Evolutionary conservation across 2,113 vertebrate species (phyloP).

Genomic region (Nettapus auritus): DNA sequence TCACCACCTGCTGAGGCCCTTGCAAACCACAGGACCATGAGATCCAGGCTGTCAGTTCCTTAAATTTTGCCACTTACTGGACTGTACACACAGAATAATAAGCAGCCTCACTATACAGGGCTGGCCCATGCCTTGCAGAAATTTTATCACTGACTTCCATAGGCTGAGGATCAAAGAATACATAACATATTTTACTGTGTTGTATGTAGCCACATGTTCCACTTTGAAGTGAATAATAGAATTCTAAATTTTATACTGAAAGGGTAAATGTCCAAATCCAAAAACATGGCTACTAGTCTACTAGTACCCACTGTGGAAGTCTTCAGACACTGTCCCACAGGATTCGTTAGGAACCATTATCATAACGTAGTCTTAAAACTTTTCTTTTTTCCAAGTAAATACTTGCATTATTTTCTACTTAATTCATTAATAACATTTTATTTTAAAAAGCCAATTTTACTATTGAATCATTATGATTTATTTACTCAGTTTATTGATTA

Average conservation of each 20-base stretch:
- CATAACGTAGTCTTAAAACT: neutral
- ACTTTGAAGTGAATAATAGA: neutral
- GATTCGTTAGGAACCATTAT: neutral
- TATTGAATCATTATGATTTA: slow-evolving; percentile 17
- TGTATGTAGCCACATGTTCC: neutral
- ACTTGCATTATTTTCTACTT: slow-evolving; percentile 27
- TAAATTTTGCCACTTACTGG: neutral
- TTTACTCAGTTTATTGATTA: neutral
- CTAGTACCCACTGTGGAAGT: neutral
- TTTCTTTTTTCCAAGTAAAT: slow-evolving; percentile 16
- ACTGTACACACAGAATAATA: neutral
- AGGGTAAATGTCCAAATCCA: neutral
- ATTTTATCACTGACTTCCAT: fast-evolving
- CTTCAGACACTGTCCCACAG: neutral
- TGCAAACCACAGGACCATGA: neutral
- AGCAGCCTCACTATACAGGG: neutral
- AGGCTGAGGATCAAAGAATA: neutral
- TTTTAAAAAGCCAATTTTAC: slow-evolving; percentile 39
- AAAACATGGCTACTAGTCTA: neutral
- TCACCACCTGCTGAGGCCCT: slow-evolving; percentile 1
- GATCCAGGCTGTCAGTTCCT: neutral
- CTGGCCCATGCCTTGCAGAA: neutral
- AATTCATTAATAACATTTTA: neutral
- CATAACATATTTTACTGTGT: fast-evolving
- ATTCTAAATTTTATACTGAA: neutral